Evolutionary conservation across 2,113 vertebrate species (phyloP), one percentile per base, ranked within the genome.

Genomic region (Apteryx mantelli): DNA sequence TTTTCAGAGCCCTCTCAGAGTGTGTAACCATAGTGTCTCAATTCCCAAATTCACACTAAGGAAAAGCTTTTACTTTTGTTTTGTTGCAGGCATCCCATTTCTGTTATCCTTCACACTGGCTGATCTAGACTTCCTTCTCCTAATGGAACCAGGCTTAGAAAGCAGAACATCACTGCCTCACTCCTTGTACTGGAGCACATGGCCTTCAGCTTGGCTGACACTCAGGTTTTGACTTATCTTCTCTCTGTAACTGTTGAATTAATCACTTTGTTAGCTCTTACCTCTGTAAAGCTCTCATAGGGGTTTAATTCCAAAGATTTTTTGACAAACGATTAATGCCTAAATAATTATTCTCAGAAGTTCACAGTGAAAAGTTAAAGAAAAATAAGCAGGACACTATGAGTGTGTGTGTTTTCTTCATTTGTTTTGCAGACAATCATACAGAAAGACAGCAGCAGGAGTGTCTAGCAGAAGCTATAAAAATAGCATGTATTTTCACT

Each of bases 401-500:
- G 63, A 79, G 73, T 75, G 30, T 65, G 48, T 61, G 63, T 82
- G 73, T 75, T 53, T 92, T 75, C 76, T 96, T 94, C 55, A 92
- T 96, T 87, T 95, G 42, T 88, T 94, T 60, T 89, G 32, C 17
- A 75, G 61, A 92, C 74, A 94, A 91, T 78, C 82, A 77, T 13
- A 87, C 5, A 69, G 89, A 95, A 96, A 68, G n/a, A 55, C 56
- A 84, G 70, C n/a, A 91, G 46, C 53, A 94, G 87, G 55, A 96
- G 13, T 44, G 40, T 93, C 88, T 91, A 71, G 60, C 36, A 96
- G 56, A 48, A 84, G 70, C 61, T 69, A 90, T 71, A 90, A 97
- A 96, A 92, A 95, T 36, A 96, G 48, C 13, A 79, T 42, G 24
- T 56, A 91, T 82, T 97, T 96, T 90, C 87, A 93, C 71, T 81